phyloP scores from a whole-genome alignment of 2,797 vertebrate genomes.

The Malurus splendens region DNA sequence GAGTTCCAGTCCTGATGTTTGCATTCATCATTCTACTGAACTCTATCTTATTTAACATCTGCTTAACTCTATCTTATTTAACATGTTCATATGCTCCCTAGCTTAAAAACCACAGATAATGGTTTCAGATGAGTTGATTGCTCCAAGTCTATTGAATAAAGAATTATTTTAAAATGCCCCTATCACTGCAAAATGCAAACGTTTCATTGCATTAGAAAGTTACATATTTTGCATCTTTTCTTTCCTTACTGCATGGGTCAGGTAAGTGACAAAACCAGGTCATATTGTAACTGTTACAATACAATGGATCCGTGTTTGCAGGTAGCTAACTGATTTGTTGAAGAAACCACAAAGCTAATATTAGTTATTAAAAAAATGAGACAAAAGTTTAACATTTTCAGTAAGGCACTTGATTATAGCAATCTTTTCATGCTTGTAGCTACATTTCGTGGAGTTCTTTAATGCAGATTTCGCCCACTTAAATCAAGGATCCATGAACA shows the following conservation, averaged over 20 bases:
- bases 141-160: not conserved
- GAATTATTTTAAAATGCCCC: not conserved
- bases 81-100: fast-evolving
- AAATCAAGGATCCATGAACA: not conserved
- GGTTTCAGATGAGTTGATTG: not conserved
- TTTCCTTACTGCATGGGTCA: not conserved
- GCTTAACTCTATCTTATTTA: not conserved
- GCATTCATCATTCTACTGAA: not conserved
- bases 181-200: not conserved
- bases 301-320: not conserved
- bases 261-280: not conserved
- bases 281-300: not conserved
- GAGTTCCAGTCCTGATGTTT: not conserved
- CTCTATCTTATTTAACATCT: not conserved
- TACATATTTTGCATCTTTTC: not conserved
- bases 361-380: not conserved
- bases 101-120: not conserved
- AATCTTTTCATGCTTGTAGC: not conserved
- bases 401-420: not conserved
- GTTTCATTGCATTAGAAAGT: not conserved
- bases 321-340: not conserved
- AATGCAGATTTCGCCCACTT: not conserved
- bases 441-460: not conserved
- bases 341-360: not conserved
- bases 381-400: not conserved